phyloP scores from a whole-genome alignment of 1,140 invertebrate species.

The Drosophila nigromelanica region DNA sequence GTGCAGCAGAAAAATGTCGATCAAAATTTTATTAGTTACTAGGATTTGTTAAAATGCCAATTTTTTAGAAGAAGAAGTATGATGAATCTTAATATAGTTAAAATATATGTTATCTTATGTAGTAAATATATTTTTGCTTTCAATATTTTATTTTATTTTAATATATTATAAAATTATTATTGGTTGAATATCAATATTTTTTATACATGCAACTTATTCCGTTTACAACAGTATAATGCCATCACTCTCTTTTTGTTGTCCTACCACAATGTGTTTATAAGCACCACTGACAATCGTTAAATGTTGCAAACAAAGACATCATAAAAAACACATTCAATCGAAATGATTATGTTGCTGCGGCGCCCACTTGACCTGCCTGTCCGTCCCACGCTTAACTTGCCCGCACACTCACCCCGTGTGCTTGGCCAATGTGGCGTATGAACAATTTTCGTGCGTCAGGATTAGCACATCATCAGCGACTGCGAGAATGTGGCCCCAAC shows the following conservation, averaged over 20 bases:
- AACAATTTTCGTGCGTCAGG: slow-evolving; percentile 38
- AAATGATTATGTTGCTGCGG: slow-evolving; percentile 37
- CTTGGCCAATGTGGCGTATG: slow-evolving; percentile 41
- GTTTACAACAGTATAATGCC: not conserved
- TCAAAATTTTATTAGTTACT: too few relatives aligned
- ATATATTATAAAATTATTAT: too few relatives aligned
- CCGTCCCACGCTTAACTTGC: not conserved
- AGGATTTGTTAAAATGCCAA: too few relatives aligned
- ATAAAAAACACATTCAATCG: slow-evolving; percentile 38
- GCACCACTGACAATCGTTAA: slow-evolving; percentile 26
- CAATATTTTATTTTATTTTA: too few relatives aligned
- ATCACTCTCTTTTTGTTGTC: not conserved
- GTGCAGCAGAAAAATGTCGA: too few relatives aligned
- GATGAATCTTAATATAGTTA: too few relatives aligned
- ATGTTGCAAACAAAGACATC: slow-evolving; percentile 28
- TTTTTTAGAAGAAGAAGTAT: too few relatives aligned
- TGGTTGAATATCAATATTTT: too few relatives aligned
- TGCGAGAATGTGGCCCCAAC: slow-evolving; percentile 25
- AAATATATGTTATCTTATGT: too few relatives aligned
- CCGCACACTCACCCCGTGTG: too few relatives aligned
- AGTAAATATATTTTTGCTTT: too few relatives aligned
- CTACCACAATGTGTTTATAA: not conserved
- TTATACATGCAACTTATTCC: not conserved
- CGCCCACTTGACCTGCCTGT: slow-evolving; percentile 5
- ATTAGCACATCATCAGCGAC: slow-evolving; percentile 66